Conservation (phyloP, 2,888 invertebrate species). For the Coelogynopora nodosa region DNA sequence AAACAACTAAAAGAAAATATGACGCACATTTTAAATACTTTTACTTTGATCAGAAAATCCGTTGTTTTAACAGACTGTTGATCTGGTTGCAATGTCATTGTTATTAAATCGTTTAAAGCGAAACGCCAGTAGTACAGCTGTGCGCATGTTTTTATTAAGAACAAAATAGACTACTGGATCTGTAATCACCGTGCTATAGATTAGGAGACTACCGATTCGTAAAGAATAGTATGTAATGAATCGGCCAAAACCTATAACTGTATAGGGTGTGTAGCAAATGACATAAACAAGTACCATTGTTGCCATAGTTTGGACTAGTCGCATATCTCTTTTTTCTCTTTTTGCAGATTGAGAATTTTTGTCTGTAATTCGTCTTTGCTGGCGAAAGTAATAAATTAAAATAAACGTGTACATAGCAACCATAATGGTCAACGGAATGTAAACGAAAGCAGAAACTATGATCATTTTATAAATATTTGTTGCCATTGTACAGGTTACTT, state of each 20-base stretch:
- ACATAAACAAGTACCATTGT: conserved; percentile 3
- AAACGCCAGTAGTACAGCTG: not conserved
- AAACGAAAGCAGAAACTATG: not conserved
- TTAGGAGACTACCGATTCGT: not conserved
- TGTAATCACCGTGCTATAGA: not conserved
- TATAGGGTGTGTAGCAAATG: not conserved
- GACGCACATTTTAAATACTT: no score
- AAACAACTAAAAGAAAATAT: no score
- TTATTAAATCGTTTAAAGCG: no score
- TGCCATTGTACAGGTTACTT: not conserved
- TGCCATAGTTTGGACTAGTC: not conserved
- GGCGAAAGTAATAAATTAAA: not conserved
- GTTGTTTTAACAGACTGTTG: no score
- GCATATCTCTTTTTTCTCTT: not conserved
- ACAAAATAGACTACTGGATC: not conserved
- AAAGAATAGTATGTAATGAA: not conserved
- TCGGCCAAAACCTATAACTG: not conserved
- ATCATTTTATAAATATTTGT: not conserved
- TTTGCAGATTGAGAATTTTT: not conserved
- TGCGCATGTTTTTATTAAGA: not conserved
- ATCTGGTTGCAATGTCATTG: no score
- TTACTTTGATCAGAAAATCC: no score
- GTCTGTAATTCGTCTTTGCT: not conserved
- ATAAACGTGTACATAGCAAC: not conserved
- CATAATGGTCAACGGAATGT: not conserved